Percentiles rank a stretch among this genome's conserved stretches.
Evolutionary conservation across 1,140 invertebrate species (phyloP).

Genomic region (Bombus soroeensis): DNA sequence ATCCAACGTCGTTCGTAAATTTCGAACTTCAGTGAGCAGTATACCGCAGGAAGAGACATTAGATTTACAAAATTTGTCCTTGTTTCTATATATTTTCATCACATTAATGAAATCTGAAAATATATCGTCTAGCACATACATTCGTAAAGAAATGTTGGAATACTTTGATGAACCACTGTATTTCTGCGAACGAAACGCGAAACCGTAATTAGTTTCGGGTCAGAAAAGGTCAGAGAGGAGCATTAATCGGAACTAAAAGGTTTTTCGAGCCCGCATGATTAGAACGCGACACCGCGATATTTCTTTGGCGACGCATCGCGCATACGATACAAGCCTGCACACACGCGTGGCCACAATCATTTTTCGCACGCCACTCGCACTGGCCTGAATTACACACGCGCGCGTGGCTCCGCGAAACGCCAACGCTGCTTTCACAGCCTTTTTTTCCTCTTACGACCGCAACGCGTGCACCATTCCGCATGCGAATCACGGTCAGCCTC

Average conservation of each 20-base stretch:
- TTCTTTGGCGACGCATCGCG: slow-evolving; percentile 43
- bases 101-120: not conserved
- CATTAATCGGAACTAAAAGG: slow-evolving; percentile 15
- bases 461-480: slow-evolving; percentile 11
- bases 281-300: slow-evolving; percentile 20
- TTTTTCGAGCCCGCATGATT: slow-evolving; percentile 57
- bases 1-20: too few species aligned
- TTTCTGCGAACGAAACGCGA: not conserved
- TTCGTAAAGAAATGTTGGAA: not conserved
- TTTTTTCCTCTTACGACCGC: slow-evolving; percentile 3
- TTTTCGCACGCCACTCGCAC: slow-evolving; percentile 48
- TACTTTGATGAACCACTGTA: not conserved
- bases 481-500: slow-evolving; percentile 42
- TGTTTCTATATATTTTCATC: not conserved
- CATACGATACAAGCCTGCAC: slow-evolving; percentile 30
- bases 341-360: slow-evolving; percentile 38
- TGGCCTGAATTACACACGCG: slow-evolving; percentile 8
- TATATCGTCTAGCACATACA: not conserved
- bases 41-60: too few species aligned
- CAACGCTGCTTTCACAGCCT: slow-evolving; percentile 26
- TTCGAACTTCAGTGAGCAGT: too few species aligned
- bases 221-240: not conserved
- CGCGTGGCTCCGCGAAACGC: slow-evolving; percentile 18
- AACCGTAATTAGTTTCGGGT: slow-evolving; percentile 29
- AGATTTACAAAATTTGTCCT: too few species aligned